A percentile compares a stretch with the other conserved stretches of the same genome.
Conservation (phyloP, 2,113 vertebrate species). For the Tachycineta bicolor region DNA sequence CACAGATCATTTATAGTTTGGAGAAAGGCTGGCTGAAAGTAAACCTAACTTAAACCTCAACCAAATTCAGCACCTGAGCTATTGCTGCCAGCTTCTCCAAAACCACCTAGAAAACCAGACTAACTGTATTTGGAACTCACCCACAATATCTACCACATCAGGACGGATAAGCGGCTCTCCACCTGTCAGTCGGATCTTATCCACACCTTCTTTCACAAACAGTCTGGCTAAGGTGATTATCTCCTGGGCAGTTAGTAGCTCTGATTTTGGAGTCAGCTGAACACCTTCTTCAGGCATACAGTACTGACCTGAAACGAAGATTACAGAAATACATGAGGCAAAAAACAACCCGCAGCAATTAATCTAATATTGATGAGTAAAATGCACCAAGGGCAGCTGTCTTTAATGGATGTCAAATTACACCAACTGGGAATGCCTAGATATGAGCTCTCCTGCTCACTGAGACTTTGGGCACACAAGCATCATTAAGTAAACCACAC, state of each 20-base stretch:
- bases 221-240: conserved; percentile 87
- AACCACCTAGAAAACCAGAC: neutral
- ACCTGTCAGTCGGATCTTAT: conserved; percentile 95
- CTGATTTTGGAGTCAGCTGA: conserved; percentile 84
- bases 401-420: neutral
- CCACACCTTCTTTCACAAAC: conserved; percentile 92
- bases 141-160: conserved; percentile 89
- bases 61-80: neutral
- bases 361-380: neutral
- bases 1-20: neutral
- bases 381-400: neutral
- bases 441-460: neutral
- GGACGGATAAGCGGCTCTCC: conserved; percentile 95
- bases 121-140: conserved; percentile 71
- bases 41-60: neutral
- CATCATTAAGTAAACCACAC: neutral
- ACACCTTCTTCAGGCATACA: conserved; percentile 98
- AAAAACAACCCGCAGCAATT: neutral
- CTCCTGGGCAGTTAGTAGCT: conserved; percentile 87
- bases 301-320: conserved; percentile 86
- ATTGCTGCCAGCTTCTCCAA: neutral
- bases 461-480: neutral
- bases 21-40: neutral
- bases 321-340: neutral
- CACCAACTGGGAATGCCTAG: neutral